These are phyloP conservation scores for Mercenaria mercenaria DNA, from an alignment of 1,140 invertebrate species.

Conservation along the genomic window DNA sequence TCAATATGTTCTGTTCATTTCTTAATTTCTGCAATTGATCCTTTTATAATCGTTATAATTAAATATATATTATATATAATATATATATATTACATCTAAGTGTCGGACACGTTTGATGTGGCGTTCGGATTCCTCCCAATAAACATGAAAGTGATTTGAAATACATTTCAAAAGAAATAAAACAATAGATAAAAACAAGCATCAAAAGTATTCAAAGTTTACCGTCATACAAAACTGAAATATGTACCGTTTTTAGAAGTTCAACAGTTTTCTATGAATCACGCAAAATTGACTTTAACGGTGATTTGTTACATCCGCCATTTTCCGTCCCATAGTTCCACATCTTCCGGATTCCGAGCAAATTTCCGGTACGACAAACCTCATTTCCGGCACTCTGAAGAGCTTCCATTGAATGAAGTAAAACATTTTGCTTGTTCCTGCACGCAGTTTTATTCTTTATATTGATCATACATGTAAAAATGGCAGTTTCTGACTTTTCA, in stretches of 20 bases:
- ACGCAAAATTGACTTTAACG: slow-evolving; percentile 67
- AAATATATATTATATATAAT: too few relatives aligned
- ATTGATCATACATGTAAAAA: slow-evolving; percentile 50
- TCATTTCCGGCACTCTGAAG: slow-evolving; percentile 62
- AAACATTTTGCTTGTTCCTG: slow-evolving; percentile 65
- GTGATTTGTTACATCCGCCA: slow-evolving; percentile 68
- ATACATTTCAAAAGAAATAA: too few relatives aligned
- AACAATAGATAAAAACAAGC: too few relatives aligned
- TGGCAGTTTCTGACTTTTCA: slow-evolving; percentile 35
- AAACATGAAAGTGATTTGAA: too few relatives aligned
- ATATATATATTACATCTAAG: too few relatives aligned
- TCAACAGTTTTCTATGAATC: slow-evolving; percentile 38
- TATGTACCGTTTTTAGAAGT: neutral
- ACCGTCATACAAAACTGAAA: neutral
- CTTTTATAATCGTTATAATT: too few relatives aligned
- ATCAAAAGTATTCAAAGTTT: too few relatives aligned
- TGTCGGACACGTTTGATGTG: too few relatives aligned
- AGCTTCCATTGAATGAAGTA: slow-evolving; percentile 58
- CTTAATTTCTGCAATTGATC: too few relatives aligned
- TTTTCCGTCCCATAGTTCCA: slow-evolving; percentile 68
- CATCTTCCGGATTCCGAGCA: slow-evolving; percentile 64
- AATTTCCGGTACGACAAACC: slow-evolving; percentile 66
- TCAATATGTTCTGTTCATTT: too few relatives aligned
- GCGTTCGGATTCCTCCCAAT: too few relatives aligned
- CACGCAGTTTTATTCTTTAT: slow-evolving; percentile 58